Evolutionary conservation across 2,797 vertebrate genomes (phyloP).

Genomic region (Dicrostonyx torquatus): DNA sequence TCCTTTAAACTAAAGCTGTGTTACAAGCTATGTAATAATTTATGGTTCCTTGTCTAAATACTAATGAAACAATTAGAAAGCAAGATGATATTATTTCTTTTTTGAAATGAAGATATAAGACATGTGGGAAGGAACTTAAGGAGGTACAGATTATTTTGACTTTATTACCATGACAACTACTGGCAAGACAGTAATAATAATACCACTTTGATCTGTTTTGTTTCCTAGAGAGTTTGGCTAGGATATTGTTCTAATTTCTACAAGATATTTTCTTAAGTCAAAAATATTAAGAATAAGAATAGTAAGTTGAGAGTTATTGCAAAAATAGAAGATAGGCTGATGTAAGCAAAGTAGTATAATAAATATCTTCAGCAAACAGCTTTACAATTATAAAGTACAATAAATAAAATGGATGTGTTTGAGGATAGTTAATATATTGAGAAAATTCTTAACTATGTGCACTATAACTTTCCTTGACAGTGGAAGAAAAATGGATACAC

Average conservation of each 20-base stretch:
- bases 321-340: background rate
- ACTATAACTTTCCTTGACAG: background rate
- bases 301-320: background rate
- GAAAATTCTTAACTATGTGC: background rate
- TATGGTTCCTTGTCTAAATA: background rate
- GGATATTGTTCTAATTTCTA: background rate
- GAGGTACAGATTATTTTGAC: background rate
- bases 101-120: background rate
- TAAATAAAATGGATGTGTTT: background rate
- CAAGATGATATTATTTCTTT: background rate
- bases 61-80: background rate
- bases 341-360: background rate
- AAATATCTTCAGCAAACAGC: background rate
- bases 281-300: background rate
- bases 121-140: background rate
- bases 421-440: background rate
- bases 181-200: background rate
- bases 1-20: background rate
- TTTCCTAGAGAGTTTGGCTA: background rate
- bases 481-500: background rate
- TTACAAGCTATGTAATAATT: background rate
- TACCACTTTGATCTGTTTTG: background rate
- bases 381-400: background rate
- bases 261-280: background rate
- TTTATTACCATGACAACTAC: constrained; percentile 13